A percentile compares a stretch with the other conserved stretches of the same genome.
Evolutionary conservation across 2,113 vertebrate species (phyloP).

Genomic region (Paramormyrops kingsleyae): DNA sequence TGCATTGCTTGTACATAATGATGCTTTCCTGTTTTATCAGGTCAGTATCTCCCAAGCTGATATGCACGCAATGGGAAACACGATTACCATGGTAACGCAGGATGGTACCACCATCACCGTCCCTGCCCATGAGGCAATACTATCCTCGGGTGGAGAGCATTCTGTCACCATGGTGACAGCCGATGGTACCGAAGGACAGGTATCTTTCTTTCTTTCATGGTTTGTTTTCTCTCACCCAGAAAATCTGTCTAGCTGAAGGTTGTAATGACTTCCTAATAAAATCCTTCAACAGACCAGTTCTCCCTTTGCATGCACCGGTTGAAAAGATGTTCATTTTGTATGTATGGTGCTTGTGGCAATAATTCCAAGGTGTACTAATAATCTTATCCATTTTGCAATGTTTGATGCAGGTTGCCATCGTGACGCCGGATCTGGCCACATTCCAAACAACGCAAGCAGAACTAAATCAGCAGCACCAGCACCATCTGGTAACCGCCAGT

Average conservation of each 20-base stretch:
- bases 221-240: not conserved
- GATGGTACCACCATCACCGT: constrained; percentile 97
- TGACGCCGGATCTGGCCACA: constrained; percentile 85
- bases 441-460: constrained; percentile 84
- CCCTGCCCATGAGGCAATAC: constrained; percentile 82
- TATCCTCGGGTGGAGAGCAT: constrained; percentile 78
- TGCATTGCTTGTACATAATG: not conserved
- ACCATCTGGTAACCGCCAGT: constrained; percentile 71
- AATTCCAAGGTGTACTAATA: not conserved
- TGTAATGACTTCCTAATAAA: not conserved
- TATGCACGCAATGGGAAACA: constrained; percentile 87
- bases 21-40: constrained; percentile 47
- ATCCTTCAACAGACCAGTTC: not conserved
- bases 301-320: not conserved
- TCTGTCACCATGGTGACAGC: constrained; percentile 91
- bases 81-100: constrained; percentile 98
- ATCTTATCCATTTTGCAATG: constrained; percentile 14
- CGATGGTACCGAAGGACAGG: constrained; percentile 88
- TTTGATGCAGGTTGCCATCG: constrained; percentile 84
- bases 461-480: constrained; percentile 80
- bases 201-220: constrained; percentile 35
- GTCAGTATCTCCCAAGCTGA: constrained; percentile 93
- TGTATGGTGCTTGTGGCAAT: not conserved
- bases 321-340: not conserved
- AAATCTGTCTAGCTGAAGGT: not conserved